Conservation (phyloP, 2,113 vertebrate genomes). For the Cynopterus brachyotis region DNA sequence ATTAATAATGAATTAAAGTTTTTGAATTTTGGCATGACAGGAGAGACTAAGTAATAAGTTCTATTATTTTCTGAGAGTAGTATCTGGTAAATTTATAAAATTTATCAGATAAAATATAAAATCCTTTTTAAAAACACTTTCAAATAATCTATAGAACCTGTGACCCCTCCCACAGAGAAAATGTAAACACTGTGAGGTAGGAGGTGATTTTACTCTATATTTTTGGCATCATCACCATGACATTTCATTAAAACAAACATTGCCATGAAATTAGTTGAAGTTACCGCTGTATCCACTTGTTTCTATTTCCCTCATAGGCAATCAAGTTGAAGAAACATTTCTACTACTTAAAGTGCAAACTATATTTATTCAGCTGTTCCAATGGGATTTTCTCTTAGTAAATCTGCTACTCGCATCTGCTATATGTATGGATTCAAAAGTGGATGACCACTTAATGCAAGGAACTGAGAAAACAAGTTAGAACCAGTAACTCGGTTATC, state of each 20-base stretch:
- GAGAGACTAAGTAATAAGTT: neutral
- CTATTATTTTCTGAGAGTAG: conserved; percentile 27
- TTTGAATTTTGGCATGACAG: neutral
- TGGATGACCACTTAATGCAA: conserved; percentile 38
- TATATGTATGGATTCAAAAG: conserved; percentile 38
- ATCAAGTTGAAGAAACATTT: conserved; percentile 1
- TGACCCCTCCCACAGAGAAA: conserved; percentile 6
- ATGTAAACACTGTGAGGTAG: neutral
- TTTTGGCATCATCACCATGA: neutral
- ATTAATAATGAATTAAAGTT: conserved; percentile 27
- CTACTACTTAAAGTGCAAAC: neutral
- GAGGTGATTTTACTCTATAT: conserved; percentile 3
- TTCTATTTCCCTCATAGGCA: conserved; percentile 31
- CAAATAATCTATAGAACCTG: neutral
- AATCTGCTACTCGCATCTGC: conserved; percentile 62
- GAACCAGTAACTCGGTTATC: conserved; percentile 65
- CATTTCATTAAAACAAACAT: neutral
- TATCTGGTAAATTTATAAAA: neutral
- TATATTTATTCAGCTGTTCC: neutral
- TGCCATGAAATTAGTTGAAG: neutral
- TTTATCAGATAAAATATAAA: neutral
- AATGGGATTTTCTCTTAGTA: conserved; percentile 70
- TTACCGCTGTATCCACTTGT: conserved; percentile 14
- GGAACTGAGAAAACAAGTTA: conserved; percentile 45
- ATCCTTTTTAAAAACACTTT: neutral